phyloP scores from a whole-genome alignment of 2,888 invertebrate species.

The Melipona bicolor region DNA sequence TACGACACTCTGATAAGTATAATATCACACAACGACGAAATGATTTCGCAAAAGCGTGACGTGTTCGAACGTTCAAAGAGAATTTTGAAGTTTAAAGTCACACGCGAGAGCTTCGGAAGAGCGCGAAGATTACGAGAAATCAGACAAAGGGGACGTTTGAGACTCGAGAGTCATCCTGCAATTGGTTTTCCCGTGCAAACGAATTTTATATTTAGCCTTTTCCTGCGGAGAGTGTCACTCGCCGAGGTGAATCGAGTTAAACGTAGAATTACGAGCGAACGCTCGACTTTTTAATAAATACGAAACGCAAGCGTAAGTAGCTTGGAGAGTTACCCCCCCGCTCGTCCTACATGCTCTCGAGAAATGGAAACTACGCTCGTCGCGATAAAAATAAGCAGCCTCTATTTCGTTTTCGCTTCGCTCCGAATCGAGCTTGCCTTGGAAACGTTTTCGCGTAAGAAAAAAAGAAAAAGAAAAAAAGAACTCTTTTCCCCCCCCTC shows the following conservation, averaged over 20 bases:
- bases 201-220: slow-evolving; percentile 1
- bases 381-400: slow-evolving; percentile 25
- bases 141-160: neutral
- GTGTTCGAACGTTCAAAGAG: too few relatives aligned
- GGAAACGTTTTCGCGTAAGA: neutral
- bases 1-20: too few relatives aligned
- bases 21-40: neutral
- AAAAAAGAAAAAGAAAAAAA: too few relatives aligned
- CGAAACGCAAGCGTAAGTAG: slow-evolving; percentile 10
- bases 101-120: neutral
- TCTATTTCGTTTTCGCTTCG: slow-evolving; percentile 19
- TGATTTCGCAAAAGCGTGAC: too few relatives aligned
- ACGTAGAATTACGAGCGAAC: slow-evolving; percentile 11
- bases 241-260: slow-evolving; percentile 1
- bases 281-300: slow-evolving; percentile 30
- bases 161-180: neutral
- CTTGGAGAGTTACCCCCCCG: slow-evolving; percentile 6
- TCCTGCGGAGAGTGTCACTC: slow-evolving; percentile 13
- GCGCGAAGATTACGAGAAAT: neutral
- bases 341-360: neutral
- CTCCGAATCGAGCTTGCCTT: slow-evolving; percentile 4
- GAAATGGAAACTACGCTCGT: slow-evolving; percentile 11
- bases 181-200: neutral
- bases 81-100: too few relatives aligned
- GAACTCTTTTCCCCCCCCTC: neutral